Evolutionary conservation across 2,113 vertebrate species (phyloP).

Genomic region (Esox niger): DNA sequence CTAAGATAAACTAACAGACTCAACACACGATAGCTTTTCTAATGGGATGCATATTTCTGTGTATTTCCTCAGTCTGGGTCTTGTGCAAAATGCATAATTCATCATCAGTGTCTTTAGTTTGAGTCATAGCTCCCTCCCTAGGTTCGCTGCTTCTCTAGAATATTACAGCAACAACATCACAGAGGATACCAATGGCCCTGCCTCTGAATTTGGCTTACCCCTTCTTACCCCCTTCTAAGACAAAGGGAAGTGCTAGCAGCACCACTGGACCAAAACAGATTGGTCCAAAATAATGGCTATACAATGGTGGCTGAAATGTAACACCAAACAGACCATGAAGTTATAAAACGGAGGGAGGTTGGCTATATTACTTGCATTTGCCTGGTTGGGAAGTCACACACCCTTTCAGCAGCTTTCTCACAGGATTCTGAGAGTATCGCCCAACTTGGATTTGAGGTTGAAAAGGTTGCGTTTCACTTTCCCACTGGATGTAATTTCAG

Average conservation of each 20-base stretch:
- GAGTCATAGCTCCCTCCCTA: background rate
- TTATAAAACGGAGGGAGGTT: too few species aligned
- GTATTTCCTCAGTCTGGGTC: background rate
- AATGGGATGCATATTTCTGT: background rate
- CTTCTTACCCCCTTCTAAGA: background rate
- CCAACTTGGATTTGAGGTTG: too few species aligned
- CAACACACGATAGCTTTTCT: background rate
- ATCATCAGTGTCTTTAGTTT: background rate
- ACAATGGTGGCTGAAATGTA: background rate
- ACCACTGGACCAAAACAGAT: background rate
- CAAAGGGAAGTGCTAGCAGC: background rate
- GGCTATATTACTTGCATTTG: background rate
- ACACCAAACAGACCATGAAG: too few species aligned
- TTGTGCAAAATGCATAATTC: conserved; percentile 8
- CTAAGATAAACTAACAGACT: background rate
- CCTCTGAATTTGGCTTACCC: background rate
- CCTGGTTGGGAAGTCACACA: too few species aligned
- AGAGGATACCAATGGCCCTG: too few species aligned
- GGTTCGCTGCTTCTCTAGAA: background rate
- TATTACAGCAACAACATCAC: background rate
- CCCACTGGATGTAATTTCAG: too few species aligned
- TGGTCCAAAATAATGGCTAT: background rate
- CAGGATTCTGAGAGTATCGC: too few species aligned
- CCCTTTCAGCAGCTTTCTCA: too few species aligned
- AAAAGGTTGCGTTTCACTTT: too few species aligned